Percentiles rank a stretch among this genome's conserved stretches.
These are phyloP conservation scores for Gorsachius goisagi DNA, from an alignment of 2,113 vertebrate genomes.

Conservation along the genomic window DNA sequence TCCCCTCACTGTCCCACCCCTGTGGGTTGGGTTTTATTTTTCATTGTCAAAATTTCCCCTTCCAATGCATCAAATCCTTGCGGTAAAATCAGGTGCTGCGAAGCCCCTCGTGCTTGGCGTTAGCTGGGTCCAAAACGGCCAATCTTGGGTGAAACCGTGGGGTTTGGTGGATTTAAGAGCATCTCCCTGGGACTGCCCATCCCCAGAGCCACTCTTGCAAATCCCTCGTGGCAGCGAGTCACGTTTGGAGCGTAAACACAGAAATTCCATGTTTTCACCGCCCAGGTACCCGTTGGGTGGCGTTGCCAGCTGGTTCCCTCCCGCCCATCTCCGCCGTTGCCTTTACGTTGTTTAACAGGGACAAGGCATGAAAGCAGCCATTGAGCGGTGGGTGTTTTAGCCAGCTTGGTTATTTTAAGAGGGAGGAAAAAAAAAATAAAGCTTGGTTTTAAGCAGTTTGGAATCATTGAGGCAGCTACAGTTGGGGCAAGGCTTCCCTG, in stretches of 20 bases:
- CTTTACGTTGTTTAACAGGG: fast-evolving
- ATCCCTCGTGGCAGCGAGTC: fast-evolving
- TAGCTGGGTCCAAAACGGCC: neutral
- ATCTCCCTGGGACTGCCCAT: neutral
- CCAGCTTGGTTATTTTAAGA: neutral
- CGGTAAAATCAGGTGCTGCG: fast-evolving
- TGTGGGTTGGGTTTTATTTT: neutral
- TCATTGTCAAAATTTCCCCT: neutral
- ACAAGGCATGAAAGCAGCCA: neutral
- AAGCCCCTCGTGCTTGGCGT: fast-evolving
- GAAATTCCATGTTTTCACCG: fast-evolving
- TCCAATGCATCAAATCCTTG: neutral
- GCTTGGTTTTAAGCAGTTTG: neutral
- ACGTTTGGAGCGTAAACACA: neutral
- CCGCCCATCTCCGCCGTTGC: fast-evolving
- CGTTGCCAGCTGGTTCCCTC: too few relatives aligned
- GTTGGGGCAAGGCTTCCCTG: fast-evolving
- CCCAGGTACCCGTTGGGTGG: fast-evolving
- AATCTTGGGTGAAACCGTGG: fast-evolving
- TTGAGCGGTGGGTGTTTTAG: fast-evolving
- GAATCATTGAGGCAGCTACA: neutral
- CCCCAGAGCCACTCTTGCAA: neutral
- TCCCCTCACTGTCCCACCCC: neutral
- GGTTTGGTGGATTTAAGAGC: neutral
- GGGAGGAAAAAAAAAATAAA: neutral